These are phyloP conservation scores for Collichthys lucidus DNA, from an alignment of 2,113 vertebrate genomes.

Conservation along the genomic window DNA sequence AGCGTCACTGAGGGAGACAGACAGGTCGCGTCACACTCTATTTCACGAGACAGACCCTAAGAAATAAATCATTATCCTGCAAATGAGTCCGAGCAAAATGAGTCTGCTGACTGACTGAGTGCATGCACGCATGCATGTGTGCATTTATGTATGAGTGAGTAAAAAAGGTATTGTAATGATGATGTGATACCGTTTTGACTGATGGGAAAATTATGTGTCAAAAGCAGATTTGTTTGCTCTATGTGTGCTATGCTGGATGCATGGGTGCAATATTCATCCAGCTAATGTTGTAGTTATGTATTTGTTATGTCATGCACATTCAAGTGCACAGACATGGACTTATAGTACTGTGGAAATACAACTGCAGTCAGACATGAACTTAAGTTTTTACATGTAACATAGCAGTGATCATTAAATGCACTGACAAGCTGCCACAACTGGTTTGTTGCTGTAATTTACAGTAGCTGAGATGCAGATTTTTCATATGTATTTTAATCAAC, in stretches of 20 bases:
- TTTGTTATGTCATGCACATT: not conserved
- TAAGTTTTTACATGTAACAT: not conserved
- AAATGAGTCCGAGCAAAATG: conserved; percentile 25
- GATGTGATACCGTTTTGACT: conserved; percentile 23
- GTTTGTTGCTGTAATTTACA: too few relatives aligned
- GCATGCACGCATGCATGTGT: not conserved
- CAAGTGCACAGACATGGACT: not conserved
- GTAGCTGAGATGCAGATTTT: too few relatives aligned
- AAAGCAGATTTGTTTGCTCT: not conserved
- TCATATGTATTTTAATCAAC: too few relatives aligned
- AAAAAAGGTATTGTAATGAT: conserved; percentile 9
- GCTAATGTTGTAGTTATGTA: not conserved
- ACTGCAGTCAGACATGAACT: not conserved
- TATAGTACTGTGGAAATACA: not conserved
- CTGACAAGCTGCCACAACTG: too few relatives aligned
- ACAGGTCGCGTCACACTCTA: conserved; percentile 67
- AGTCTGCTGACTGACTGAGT: conserved; percentile 11
- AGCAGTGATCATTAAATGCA: too few relatives aligned
- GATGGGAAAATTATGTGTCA: conserved; percentile 9
- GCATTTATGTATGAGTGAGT: conserved; percentile 6
- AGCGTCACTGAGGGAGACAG: conserved; percentile 65
- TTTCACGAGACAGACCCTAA: conserved; percentile 60
- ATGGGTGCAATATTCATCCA: not conserved
- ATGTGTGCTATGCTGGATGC: too few relatives aligned
- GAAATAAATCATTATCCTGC: conserved; percentile 46